These are phyloP conservation scores for Corynorhinus townsendii DNA, from an alignment of 2,113 vertebrate genomes.

Conservation along the genomic window DNA sequence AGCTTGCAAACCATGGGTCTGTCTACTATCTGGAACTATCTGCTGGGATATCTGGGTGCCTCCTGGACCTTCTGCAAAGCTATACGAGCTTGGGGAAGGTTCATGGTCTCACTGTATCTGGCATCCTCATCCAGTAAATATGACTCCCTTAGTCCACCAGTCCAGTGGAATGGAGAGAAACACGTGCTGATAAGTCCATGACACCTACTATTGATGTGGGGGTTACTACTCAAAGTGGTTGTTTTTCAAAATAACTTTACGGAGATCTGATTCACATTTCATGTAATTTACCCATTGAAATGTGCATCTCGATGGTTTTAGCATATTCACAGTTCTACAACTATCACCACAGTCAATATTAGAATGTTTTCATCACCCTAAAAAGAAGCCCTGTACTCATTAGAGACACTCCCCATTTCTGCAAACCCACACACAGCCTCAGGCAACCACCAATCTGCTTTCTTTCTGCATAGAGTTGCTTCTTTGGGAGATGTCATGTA, in stretches of 20 bases:
- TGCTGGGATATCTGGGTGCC: neutral
- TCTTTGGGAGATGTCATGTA: neutral
- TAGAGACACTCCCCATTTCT: neutral
- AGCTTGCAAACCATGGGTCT: neutral
- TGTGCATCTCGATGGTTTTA: neutral
- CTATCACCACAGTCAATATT: neutral
- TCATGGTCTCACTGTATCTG: neutral
- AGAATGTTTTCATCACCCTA: neutral
- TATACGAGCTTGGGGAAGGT: neutral
- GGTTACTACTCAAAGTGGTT: neutral
- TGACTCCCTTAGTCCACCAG: neutral
- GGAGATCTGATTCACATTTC: neutral
- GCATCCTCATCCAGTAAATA: neutral
- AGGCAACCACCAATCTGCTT: neutral
- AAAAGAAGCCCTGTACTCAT: neutral
- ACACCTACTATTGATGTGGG: neutral
- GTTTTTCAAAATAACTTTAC: neutral
- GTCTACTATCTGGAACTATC: neutral
- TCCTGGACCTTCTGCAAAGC: neutral
- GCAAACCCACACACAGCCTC: neutral
- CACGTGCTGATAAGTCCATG: no score
- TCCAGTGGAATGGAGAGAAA: neutral
- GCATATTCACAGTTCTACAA: neutral
- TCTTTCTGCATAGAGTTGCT: neutral
- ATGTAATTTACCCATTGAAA: neutral